These are phyloP conservation scores for Platypus cylindrus DNA, from an alignment of 2,888 invertebrate species.

Conservation along the genomic window DNA sequence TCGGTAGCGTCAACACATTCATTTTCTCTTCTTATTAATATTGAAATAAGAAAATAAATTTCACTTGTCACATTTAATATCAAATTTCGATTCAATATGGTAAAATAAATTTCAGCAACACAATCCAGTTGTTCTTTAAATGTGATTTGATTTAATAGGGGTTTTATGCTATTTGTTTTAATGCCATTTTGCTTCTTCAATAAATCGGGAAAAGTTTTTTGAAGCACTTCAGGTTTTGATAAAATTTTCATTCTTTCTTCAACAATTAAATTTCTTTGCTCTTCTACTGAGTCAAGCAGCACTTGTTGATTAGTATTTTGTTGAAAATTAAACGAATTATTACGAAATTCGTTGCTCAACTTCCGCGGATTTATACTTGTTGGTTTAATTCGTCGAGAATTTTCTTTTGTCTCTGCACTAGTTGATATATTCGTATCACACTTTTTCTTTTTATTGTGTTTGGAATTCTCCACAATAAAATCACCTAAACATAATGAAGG, in stretches of 20 bases:
- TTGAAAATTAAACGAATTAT: constrained; percentile 27
- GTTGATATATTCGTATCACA: neutral
- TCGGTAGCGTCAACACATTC: too few species aligned
- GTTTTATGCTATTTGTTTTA: constrained; percentile 28
- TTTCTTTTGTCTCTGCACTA: constrained; percentile 9
- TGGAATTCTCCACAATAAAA: constrained; percentile 23
- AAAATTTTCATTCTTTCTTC: constrained; percentile 22
- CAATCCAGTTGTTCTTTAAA: constrained; percentile 41
- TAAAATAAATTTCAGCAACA: constrained; percentile 44
- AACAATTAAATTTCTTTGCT: constrained; percentile 18
- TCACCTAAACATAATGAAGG: constrained; percentile 29
- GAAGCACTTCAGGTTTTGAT: constrained; percentile 10
- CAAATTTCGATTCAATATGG: constrained; percentile 46
- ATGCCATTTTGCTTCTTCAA: constrained; percentile 8
- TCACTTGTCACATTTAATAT: constrained; percentile 54
- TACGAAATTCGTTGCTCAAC: constrained; percentile 17
- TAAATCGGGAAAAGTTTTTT: constrained; percentile 2
- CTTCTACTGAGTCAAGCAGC: constrained; percentile 12
- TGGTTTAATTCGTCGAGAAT: constrained; percentile 38
- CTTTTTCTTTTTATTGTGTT: constrained; percentile 24
- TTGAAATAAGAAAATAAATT: constrained; percentile 54
- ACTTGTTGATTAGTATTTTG: constrained; percentile 16
- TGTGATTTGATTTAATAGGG: constrained; percentile 37
- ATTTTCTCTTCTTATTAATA: constrained; percentile 49
- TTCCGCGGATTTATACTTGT: constrained; percentile 31